Evolutionary conservation across 2,113 vertebrate genomes (phyloP).

Genomic region (Copsychus sechellarum): DNA sequence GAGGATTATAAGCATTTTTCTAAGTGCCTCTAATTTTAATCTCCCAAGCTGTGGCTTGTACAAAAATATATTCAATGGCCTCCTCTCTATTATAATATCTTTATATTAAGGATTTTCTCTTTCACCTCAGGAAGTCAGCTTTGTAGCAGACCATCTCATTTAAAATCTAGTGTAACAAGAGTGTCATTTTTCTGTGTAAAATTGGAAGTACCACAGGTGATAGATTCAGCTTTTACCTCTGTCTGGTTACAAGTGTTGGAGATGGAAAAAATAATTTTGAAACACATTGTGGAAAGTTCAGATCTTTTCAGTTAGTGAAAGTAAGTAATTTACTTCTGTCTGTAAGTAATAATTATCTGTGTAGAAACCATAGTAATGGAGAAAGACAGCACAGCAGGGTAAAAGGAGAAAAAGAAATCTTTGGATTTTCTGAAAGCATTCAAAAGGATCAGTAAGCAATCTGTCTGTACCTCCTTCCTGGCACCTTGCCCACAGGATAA

Average conservation of each 20-base stretch:
- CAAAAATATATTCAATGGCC: conserved; percentile 55
- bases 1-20: conserved; percentile 53
- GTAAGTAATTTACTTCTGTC: conserved; percentile 41
- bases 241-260: neutral
- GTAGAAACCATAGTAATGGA: conserved; percentile 18
- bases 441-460: neutral
- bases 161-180: conserved; percentile 17
- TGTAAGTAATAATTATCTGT: conserved; percentile 38
- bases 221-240: conserved; percentile 20
- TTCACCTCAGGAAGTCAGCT: conserved; percentile 54
- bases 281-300: conserved; percentile 32
- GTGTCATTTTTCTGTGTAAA: conserved; percentile 34
- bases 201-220: conserved; percentile 34
- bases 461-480: neutral
- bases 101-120: conserved; percentile 53
- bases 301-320: conserved; percentile 28
- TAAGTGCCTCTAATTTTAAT: conserved; percentile 68
- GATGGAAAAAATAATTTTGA: conserved; percentile 17
- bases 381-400: conserved; percentile 10
- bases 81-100: conserved; percentile 45
- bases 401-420: conserved; percentile 35
- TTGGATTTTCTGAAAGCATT: conserved; percentile 21
- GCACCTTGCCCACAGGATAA: neutral
- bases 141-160: conserved; percentile 33
- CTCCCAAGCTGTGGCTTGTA: conserved; percentile 53